Percentiles rank a stretch among this genome's conserved stretches.
These are phyloP conservation scores for Drosophila anomalipes DNA, from an alignment of 2,888 invertebrate genomes.

Conservation along the genomic window DNA sequence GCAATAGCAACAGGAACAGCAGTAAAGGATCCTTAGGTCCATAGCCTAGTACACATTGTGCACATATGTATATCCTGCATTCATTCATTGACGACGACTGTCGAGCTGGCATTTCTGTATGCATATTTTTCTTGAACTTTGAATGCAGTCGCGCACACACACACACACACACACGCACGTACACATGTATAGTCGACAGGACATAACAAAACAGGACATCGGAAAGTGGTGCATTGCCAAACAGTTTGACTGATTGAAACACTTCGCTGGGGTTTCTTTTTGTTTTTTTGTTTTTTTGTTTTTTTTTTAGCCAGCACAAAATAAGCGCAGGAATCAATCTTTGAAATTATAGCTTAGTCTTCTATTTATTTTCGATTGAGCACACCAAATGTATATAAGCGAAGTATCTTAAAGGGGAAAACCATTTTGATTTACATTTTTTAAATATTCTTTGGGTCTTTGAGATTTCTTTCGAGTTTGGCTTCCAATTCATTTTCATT, in stretches of 20 bases:
- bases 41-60: constrained; percentile 1
- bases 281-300: not conserved
- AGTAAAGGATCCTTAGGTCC: constrained; percentile 12
- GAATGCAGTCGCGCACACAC: constrained; percentile 39
- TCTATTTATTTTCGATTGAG: not conserved
- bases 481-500: not conserved
- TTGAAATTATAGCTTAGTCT: not conserved
- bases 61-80: not conserved
- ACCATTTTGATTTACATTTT: not conserved
- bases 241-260: constrained; percentile 1
- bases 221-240: constrained; percentile 5
- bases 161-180: constrained; percentile 31
- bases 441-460: not conserved
- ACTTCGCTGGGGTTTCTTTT: not conserved
- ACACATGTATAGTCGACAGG: constrained; percentile 20
- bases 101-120: constrained; percentile 51
- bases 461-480: not conserved
- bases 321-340: not conserved
- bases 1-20: not conserved
- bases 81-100: constrained; percentile 40
- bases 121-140: constrained; percentile 70
- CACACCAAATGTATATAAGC: not conserved
- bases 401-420: not conserved
- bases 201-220: not conserved
- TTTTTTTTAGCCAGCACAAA: not conserved